These are phyloP conservation scores for Teleogryllus occipitalis DNA, from an alignment of 1,140 invertebrate genomes.

Conservation along the genomic window DNA sequence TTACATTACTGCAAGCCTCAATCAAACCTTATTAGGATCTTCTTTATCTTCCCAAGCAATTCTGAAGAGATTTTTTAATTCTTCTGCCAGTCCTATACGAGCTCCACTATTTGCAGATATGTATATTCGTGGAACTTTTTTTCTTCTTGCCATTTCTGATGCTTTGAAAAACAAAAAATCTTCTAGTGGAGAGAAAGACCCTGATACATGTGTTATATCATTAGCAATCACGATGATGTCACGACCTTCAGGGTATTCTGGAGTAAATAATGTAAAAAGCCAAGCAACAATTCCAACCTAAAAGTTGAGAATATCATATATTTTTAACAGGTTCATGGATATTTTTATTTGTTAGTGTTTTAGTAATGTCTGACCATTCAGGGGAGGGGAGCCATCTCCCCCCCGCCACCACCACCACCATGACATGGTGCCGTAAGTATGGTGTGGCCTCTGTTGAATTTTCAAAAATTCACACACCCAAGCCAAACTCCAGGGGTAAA, in stretches of 20 bases:
- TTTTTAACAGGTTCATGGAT: not conserved
- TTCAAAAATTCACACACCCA: too few species aligned
- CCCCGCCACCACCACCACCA: too few species aligned
- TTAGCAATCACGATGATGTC: conserved; percentile 95
- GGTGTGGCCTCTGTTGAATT: too few species aligned
- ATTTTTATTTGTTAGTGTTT: not conserved
- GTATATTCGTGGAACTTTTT: conserved; percentile 90
- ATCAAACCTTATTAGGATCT: conserved; percentile 71
- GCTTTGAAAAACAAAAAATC: conserved; percentile 87
- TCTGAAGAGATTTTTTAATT: conserved; percentile 83
- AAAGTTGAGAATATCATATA: conserved; percentile 18
- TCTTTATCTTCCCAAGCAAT: conserved; percentile 87
- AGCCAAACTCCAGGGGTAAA: too few species aligned
- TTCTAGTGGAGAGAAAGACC: conserved; percentile 92
- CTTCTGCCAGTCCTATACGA: conserved; percentile 93
- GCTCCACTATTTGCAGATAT: conserved; percentile 96
- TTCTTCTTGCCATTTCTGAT: conserved; percentile 74
- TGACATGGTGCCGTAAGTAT: too few species aligned
- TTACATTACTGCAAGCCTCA: conserved; percentile 13
- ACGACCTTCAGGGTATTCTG: conserved; percentile 88
- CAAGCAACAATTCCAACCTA: conserved; percentile 97
- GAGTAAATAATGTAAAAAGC: conserved; percentile 85
- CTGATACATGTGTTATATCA: conserved; percentile 90
- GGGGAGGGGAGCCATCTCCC: too few species aligned
- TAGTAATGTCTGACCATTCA: too few species aligned